These are phyloP conservation scores for Pachypsylla venusta DNA, from an alignment of 1,140 invertebrate species.

Conservation along the genomic window DNA sequence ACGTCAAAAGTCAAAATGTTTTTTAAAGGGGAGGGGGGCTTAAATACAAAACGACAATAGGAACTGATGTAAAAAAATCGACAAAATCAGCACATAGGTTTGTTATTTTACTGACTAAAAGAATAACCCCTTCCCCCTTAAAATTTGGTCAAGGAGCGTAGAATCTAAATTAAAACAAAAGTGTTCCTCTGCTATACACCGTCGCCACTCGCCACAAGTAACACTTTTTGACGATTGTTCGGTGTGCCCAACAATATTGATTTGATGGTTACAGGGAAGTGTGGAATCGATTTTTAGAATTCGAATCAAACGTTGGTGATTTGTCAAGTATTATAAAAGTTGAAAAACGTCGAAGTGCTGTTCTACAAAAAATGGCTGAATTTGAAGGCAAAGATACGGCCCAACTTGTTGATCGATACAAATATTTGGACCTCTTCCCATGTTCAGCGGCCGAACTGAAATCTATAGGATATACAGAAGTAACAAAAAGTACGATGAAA, in stretches of 20 bases:
- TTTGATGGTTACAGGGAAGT: conserved; percentile 57
- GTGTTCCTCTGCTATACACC: neutral
- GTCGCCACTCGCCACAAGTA: too few relatives aligned
- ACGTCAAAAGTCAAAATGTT: too few relatives aligned
- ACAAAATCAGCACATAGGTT: too few relatives aligned
- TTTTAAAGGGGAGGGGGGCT: too few relatives aligned
- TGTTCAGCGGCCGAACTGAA: conserved; percentile 77
- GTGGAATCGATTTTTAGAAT: conserved; percentile 96
- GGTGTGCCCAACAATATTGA: neutral
- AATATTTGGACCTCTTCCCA: conserved; percentile 85
- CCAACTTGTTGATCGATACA: conserved; percentile 86
- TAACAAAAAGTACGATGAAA: too few relatives aligned
- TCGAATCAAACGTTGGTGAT: conserved; percentile 97
- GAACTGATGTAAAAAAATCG: too few relatives aligned
- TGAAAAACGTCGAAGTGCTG: conserved; percentile 77
- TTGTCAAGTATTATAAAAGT: conserved; percentile 96
- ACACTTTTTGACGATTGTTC: conserved; percentile 5
- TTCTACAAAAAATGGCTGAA: conserved; percentile 89
- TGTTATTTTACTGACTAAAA: too few relatives aligned
- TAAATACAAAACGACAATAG: too few relatives aligned
- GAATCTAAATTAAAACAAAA: conserved; percentile 12
- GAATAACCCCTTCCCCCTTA: too few relatives aligned
- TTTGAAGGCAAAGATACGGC: conserved; percentile 95
- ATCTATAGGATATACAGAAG: conserved; percentile 27
- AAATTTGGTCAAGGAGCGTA: too few relatives aligned